Evolutionary conservation across 2,888 invertebrate genomes (phyloP).

Genomic region (Chaetogeoica ovagalla): DNA sequence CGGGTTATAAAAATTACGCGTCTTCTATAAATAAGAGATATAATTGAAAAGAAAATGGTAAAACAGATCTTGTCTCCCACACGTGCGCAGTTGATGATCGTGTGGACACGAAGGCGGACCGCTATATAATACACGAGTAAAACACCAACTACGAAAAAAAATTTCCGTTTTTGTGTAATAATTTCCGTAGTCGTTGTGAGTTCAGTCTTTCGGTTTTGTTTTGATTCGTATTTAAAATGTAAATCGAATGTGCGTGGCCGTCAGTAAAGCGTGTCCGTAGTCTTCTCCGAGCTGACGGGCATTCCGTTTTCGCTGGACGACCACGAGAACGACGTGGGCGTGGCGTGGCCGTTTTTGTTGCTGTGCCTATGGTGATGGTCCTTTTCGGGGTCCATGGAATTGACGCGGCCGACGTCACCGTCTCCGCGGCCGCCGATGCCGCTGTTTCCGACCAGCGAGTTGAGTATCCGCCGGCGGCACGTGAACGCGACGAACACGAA

Average conservation of each 20-base stretch:
- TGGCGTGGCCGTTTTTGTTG: not conserved
- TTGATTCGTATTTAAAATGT: slow-evolving; percentile 17
- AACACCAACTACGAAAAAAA: no score
- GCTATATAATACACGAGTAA: no score
- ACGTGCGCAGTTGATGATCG: no score
- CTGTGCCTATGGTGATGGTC: not conserved
- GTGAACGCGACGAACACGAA: slow-evolving; percentile 63
- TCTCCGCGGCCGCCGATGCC: slow-evolving; percentile 51
- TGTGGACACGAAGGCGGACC: no score
- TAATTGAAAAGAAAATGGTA: no score
- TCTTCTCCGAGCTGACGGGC: slow-evolving; percentile 40
- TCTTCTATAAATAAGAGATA: no score
- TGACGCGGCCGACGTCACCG: slow-evolving; percentile 58
- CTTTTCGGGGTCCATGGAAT: slow-evolving; percentile 43
- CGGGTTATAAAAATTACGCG: no score
- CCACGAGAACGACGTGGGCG: slow-evolving; percentile 24
- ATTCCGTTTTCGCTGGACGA: slow-evolving; percentile 26
- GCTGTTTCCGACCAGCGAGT: slow-evolving; percentile 56
- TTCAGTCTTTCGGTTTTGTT: slow-evolving; percentile 40
- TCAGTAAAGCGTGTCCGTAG: slow-evolving; percentile 53
- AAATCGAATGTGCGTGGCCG: not conserved
- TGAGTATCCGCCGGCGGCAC: slow-evolving; percentile 60
- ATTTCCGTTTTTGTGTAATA: no score
- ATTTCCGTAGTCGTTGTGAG: no score
- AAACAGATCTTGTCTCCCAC: no score